Evolutionary conservation across 64 coral and sea anemone species (phyloP).

Genomic region (Porites australiensis): DNA sequence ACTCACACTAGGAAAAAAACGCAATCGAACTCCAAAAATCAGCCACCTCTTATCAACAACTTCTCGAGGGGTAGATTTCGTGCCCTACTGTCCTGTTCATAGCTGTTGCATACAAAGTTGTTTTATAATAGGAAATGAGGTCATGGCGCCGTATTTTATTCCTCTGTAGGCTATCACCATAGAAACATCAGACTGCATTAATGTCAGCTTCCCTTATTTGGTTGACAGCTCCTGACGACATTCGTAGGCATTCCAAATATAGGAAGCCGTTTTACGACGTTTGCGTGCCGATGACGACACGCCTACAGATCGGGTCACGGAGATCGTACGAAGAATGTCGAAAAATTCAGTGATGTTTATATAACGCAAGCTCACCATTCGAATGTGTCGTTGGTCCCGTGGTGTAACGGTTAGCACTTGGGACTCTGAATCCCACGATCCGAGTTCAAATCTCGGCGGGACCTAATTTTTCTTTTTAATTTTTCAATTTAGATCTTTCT

Average conservation of each 20-base stretch:
- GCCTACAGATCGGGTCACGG: constrained; percentile 85
- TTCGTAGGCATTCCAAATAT: constrained; percentile 76
- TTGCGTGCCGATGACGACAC: constrained; percentile 90
- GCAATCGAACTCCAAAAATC: neutral
- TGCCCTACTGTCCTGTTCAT: neutral
- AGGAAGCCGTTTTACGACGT: constrained; percentile 57
- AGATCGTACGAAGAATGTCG: constrained; percentile 24
- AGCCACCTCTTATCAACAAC: neutral
- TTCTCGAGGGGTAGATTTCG: constrained; percentile 9
- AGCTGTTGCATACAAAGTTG: constrained; percentile 12
- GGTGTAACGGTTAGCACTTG: constrained; percentile 99
- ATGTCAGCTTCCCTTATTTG: constrained; percentile 74
- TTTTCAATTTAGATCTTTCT: neutral
- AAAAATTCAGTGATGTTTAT: neutral
- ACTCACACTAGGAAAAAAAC: neutral
- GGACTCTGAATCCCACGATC: constrained; percentile 99
- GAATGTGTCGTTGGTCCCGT: constrained; percentile 52
- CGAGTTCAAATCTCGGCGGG: constrained; percentile 99
- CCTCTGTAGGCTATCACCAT: constrained; percentile 67
- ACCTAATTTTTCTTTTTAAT: constrained; percentile 21
- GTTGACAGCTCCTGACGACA: constrained; percentile 47
- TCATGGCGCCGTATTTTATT: constrained; percentile 83
- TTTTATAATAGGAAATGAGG: constrained; percentile 92
- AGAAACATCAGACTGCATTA: constrained; percentile 75
- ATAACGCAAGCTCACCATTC: neutral